Evolutionary conservation across 2,113 vertebrate genomes (phyloP).

Genomic region (Cyanocitta stelleri): DNA sequence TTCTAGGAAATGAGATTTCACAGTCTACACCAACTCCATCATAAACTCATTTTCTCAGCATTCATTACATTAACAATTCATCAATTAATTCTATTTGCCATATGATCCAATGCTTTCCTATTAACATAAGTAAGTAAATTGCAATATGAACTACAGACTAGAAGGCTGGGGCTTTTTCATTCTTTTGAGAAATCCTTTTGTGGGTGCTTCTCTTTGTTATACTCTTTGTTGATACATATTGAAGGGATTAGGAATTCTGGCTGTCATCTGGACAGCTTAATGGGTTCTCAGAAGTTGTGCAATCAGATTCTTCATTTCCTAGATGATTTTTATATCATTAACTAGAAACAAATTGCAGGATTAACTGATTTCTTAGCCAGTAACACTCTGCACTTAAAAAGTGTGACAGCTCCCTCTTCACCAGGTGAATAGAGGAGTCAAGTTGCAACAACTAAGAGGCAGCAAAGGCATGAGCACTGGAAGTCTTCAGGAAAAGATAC

Average conservation of each 20-base stretch:
- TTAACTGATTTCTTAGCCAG: neutral
- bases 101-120: neutral
- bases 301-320: neutral
- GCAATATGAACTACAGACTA: neutral
- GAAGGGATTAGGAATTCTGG: neutral
- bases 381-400: neutral
- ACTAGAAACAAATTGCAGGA: neutral
- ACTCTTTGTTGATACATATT: neutral
- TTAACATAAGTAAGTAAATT: neutral
- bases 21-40: neutral
- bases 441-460: neutral
- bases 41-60: neutral
- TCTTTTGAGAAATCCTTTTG: neutral
- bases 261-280: neutral
- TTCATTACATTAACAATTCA: neutral
- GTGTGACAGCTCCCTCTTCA: neutral
- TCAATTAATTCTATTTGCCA: neutral
- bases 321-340: neutral
- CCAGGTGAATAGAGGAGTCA: neutral
- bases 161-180: neutral
- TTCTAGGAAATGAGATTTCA: neutral
- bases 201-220: neutral
- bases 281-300: neutral
- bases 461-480: neutral
- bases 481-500: neutral